A percentile compares a stretch with the other conserved stretches of the same genome.
Conservation (phyloP, 2,797 vertebrate genomes). For the Xenops minutus region DNA sequence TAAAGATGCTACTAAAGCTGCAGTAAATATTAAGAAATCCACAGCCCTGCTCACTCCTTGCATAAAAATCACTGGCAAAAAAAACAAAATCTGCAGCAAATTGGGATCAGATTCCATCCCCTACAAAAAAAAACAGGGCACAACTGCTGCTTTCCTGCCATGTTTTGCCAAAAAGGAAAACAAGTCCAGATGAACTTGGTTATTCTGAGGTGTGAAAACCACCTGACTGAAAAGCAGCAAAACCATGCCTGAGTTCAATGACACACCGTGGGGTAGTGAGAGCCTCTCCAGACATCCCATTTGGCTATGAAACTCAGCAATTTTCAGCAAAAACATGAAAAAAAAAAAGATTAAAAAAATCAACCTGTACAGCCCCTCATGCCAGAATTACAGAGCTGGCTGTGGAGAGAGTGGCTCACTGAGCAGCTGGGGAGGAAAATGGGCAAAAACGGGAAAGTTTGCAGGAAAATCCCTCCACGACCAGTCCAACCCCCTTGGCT, state of each 20-base stretch:
- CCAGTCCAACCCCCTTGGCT: neutral
- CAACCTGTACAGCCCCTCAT: neutral
- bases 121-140: neutral
- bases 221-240: neutral
- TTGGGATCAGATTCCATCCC: neutral
- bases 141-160: neutral
- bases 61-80: neutral
- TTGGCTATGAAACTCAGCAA: neutral
- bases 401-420: accelerated
- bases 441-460: neutral
- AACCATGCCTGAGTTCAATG: accelerated
- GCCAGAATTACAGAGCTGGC: neutral
- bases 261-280: accelerated
- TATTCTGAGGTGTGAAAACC: neutral
- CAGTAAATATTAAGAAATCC: neutral
- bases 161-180: neutral
- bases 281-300: neutral
- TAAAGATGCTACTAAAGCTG: neutral
- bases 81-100: neutral
- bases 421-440: neutral
- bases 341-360: accelerated
- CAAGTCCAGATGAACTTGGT: neutral
- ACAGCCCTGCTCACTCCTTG: neutral
- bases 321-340: neutral
- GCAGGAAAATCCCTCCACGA: neutral